Percentiles rank a stretch among this genome's conserved stretches.
phyloP scores from a whole-genome alignment of 2,888 invertebrate species.

The Chrysolina americana region DNA sequence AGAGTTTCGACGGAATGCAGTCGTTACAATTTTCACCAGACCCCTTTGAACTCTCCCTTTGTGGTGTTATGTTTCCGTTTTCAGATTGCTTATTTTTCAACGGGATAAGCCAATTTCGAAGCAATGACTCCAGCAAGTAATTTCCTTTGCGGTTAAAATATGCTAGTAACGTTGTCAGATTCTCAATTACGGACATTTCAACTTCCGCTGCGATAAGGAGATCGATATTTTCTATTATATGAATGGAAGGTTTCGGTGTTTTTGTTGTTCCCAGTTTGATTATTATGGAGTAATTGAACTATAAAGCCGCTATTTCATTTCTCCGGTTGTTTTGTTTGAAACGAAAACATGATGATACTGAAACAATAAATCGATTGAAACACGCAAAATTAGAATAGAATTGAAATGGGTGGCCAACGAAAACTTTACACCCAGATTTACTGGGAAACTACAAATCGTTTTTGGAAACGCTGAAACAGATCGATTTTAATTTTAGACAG shows the following conservation, averaged over 20 bases:
- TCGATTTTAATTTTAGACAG: too few species aligned
- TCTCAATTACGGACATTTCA: background rate
- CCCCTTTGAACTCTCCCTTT: constrained; percentile 2
- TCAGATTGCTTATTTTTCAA: constrained; percentile 8
- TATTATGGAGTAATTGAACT: too few species aligned
- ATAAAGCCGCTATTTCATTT: too few species aligned
- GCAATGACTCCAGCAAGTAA: background rate
- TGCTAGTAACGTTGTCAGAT: constrained; percentile 18
- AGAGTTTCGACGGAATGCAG: background rate
- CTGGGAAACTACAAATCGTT: too few species aligned
- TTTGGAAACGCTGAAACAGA: too few species aligned
- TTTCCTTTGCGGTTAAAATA: constrained; percentile 4
- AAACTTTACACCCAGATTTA: too few species aligned
- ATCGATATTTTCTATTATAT: constrained; percentile 7
- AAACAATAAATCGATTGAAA: background rate
- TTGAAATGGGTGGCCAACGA: too few species aligned
- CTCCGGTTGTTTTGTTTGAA: too few species aligned
- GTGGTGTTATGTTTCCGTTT: constrained; percentile 14
- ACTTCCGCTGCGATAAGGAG: background rate
- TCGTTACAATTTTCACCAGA: constrained; percentile 1
- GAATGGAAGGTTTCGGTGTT: background rate
- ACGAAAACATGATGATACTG: too few species aligned
- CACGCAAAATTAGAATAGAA: too few species aligned
- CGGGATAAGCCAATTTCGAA: constrained; percentile 2
- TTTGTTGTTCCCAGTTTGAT: background rate